Percentiles rank a stretch among this genome's conserved stretches.
Evolutionary conservation across 2,888 invertebrate species (phyloP).

Genomic region (Clanis bilineata): DNA sequence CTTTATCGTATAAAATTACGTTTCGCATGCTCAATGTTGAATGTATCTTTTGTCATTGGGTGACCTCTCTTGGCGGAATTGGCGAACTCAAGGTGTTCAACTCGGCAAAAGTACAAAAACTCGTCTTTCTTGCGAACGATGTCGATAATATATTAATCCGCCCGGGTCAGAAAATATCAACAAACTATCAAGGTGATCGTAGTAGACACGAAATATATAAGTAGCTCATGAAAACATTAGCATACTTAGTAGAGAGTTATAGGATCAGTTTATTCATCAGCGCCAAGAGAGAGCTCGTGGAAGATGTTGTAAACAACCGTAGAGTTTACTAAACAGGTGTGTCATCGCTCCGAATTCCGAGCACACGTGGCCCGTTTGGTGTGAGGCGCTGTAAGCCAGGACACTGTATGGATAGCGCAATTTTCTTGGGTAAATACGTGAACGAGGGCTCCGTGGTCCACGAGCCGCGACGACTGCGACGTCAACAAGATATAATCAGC

Average conservation of each 20-base stretch:
- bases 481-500: slow-evolving; percentile 28
- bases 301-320: slow-evolving; percentile 22
- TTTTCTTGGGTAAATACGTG: slow-evolving; percentile 59
- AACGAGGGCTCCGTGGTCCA: slow-evolving; percentile 43
- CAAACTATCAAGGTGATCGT: slow-evolving; percentile 58
- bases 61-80: slow-evolving; percentile 59
- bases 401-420: slow-evolving; percentile 49
- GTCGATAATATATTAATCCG: slow-evolving; percentile 40
- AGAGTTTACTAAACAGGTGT: slow-evolving; percentile 28
- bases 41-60: slow-evolving; percentile 39
- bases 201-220: slow-evolving; percentile 15
- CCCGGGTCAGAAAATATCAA: slow-evolving; percentile 58
- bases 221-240: slow-evolving; percentile 4
- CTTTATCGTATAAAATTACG: slow-evolving; percentile 1
- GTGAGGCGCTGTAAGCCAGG: slow-evolving; percentile 29
- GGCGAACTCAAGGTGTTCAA: slow-evolving; percentile 55
- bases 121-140: slow-evolving; percentile 42
- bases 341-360: slow-evolving; percentile 23
- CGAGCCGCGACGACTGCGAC: slow-evolving; percentile 35
- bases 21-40: slow-evolving; percentile 17
- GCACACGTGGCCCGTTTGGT: slow-evolving; percentile 36
- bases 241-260: neutral
- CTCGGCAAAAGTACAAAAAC: slow-evolving; percentile 59
- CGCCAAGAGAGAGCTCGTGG: neutral
- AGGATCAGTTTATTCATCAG: slow-evolving; percentile 1